phyloP scores from a whole-genome alignment of 2,797 vertebrate genomes.

The Neosilurus mollespiculum region DNA sequence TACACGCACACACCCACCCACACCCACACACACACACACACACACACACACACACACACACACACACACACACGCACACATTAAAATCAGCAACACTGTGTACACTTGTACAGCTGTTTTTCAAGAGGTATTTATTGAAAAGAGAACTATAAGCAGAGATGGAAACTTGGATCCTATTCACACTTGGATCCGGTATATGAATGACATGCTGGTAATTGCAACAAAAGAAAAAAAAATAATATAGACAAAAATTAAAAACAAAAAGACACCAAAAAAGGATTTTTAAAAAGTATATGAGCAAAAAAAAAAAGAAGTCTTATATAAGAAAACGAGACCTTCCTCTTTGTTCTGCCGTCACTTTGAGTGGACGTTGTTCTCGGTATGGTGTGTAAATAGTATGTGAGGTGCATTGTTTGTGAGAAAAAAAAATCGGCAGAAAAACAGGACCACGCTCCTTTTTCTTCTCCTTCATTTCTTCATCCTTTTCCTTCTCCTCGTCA shows the following conservation, averaged over 20 bases:
- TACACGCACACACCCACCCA: neutral
- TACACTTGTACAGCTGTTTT: slow-evolving; percentile 78
- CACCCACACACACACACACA: neutral
- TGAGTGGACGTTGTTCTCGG: slow-evolving; percentile 70
- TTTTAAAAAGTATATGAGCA: slow-evolving; percentile 24
- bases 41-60: neutral
- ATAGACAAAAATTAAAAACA: slow-evolving; percentile 57
- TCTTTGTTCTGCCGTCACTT: slow-evolving; percentile 68
- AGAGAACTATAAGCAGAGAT: slow-evolving; percentile 67
- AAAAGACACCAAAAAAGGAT: slow-evolving; percentile 51
- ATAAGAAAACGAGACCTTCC: slow-evolving; percentile 52
- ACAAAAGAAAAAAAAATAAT: slow-evolving; percentile 45
- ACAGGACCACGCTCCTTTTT: slow-evolving; percentile 57
- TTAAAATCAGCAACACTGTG: slow-evolving; percentile 78
- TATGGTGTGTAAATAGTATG: slow-evolving; percentile 79
- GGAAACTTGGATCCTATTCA: slow-evolving; percentile 54
- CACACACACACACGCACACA: slow-evolving; percentile 60
- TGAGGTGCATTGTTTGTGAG: slow-evolving; percentile 71
- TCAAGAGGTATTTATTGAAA: slow-evolving; percentile 79
- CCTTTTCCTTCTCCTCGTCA: slow-evolving; percentile 61
- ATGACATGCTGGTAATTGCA: slow-evolving; percentile 44
- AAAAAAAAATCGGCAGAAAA: slow-evolving; percentile 52
- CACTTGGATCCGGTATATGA: slow-evolving; percentile 56
- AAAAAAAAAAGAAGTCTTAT: slow-evolving; percentile 47
- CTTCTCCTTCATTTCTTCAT: slow-evolving; percentile 49